phyloP scores from a whole-genome alignment of 2,888 invertebrate genomes.

The Stomorhina lunata region DNA sequence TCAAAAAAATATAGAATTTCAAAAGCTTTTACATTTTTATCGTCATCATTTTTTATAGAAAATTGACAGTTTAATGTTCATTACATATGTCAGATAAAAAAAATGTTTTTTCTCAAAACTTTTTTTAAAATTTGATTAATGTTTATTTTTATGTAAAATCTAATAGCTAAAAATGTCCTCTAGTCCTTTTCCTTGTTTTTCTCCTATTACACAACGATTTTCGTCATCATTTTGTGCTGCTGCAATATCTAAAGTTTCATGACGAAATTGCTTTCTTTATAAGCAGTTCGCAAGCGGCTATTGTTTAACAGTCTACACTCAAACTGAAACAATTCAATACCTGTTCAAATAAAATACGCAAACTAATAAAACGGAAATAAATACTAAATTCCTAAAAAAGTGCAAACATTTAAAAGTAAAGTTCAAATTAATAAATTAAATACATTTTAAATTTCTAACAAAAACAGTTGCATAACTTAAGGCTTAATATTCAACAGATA shows the following conservation, averaged over 20 bases:
- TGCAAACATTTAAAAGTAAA: constrained; percentile 25
- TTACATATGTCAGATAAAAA: constrained; percentile 22
- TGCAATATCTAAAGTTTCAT: constrained; percentile 73
- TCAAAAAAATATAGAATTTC: constrained; percentile 21
- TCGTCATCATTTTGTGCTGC: constrained; percentile 48
- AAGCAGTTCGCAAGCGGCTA: constrained; percentile 2
- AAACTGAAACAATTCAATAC: background rate
- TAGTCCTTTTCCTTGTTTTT: constrained; percentile 12
- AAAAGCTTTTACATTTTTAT: constrained; percentile 13
- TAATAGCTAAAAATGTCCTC: background rate
- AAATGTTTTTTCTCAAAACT: background rate
- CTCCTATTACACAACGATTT: background rate
- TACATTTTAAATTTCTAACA: too few species aligned
- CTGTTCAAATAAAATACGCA: background rate
- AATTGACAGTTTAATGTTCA: constrained; percentile 50
- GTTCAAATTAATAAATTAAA: too few species aligned
- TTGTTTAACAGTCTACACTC: background rate
- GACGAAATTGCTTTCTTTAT: constrained; percentile 71
- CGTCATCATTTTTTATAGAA: constrained; percentile 44
- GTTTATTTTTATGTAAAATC: background rate
- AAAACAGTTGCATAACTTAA: too few species aligned
- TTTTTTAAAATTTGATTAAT: constrained; percentile 16
- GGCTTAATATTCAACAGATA: too few species aligned
- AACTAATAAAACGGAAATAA: background rate
- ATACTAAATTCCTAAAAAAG: background rate